Conservation (phyloP, 2,113 vertebrate species). For the Catharus bicknelli region DNA sequence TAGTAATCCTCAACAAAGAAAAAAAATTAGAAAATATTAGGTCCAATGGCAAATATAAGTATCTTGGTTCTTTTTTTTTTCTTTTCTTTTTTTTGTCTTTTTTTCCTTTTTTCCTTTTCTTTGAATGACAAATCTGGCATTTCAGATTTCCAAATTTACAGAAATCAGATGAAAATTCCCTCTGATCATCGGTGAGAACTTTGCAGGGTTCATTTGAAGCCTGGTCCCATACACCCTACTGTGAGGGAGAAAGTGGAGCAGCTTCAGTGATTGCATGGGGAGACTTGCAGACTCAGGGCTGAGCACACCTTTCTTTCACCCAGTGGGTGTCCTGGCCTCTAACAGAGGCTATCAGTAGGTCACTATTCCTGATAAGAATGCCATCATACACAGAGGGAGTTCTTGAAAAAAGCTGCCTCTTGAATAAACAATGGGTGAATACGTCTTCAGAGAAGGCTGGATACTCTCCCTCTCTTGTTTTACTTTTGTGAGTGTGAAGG, state of each 20-base stretch:
- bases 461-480: background rate
- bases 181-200: background rate
- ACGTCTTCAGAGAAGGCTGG: background rate
- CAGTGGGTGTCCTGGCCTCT: background rate
- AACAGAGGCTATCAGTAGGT: background rate
- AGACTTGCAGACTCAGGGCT: background rate
- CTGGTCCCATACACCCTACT: fast-evolving
- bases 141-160: background rate
- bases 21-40: background rate
- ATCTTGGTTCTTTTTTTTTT: background rate
- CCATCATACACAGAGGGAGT: background rate
- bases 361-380: background rate
- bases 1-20: background rate
- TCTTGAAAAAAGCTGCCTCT: background rate
- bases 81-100: too few species aligned
- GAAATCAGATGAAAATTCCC: background rate
- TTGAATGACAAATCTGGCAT: background rate
- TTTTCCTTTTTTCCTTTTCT: background rate
- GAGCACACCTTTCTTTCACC: background rate
- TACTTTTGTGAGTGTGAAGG: background rate
- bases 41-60: background rate
- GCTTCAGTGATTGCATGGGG: fast-evolving
- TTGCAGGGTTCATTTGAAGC: background rate
- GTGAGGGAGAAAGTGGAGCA: fast-evolving
- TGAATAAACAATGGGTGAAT: background rate